A percentile compares a stretch with the other conserved stretches of the same genome.
phyloP scores from a whole-genome alignment of 2,888 invertebrate genomes.

The Gymnosoma rotundatum region DNA sequence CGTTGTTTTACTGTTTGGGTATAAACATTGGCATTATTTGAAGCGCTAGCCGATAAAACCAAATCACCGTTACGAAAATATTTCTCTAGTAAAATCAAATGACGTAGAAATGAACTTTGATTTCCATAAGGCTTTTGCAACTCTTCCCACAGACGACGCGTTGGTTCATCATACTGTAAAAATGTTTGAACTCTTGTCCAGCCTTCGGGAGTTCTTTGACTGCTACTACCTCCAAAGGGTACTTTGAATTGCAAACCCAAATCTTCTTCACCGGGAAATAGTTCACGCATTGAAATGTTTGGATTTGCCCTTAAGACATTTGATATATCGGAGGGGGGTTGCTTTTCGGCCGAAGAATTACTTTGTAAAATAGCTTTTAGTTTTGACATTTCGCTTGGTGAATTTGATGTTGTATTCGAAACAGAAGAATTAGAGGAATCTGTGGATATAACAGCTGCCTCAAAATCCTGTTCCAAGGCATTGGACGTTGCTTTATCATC shows the following conservation, averaged over 20 bases:
- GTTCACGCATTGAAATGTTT: constrained; percentile 90
- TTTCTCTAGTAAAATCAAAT: constrained; percentile 91
- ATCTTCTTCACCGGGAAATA: constrained; percentile 92
- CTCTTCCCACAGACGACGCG: constrained; percentile 90
- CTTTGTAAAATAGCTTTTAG: constrained; percentile 80
- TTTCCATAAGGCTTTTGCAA: constrained; percentile 93
- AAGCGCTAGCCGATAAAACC: constrained; percentile 88
- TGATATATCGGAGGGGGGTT: constrained; percentile 77
- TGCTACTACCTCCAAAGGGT: constrained; percentile 85
- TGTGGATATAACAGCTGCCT: constrained; percentile 50
- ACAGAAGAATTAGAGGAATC: constrained; percentile 62
- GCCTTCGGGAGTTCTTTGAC: constrained; percentile 88
- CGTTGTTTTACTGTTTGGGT: constrained; percentile 91
- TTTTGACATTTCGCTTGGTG: constrained; percentile 79
- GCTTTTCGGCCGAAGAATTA: constrained; percentile 49
- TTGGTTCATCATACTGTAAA: constrained; percentile 92
- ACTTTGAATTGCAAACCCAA: constrained; percentile 88
- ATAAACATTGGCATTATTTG: constrained; percentile 89
- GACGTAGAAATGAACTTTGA: constrained; percentile 92
- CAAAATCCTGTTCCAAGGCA: constrained; percentile 51
- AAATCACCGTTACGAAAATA: constrained; percentile 92
- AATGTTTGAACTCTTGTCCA: constrained; percentile 92
- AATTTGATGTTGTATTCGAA: constrained; percentile 48
- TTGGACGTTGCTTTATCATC: constrained; percentile 3
- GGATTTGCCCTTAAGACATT: constrained; percentile 84